Conservation (phyloP, 2,888 invertebrate genomes). For the Tupiocoris notatus region DNA sequence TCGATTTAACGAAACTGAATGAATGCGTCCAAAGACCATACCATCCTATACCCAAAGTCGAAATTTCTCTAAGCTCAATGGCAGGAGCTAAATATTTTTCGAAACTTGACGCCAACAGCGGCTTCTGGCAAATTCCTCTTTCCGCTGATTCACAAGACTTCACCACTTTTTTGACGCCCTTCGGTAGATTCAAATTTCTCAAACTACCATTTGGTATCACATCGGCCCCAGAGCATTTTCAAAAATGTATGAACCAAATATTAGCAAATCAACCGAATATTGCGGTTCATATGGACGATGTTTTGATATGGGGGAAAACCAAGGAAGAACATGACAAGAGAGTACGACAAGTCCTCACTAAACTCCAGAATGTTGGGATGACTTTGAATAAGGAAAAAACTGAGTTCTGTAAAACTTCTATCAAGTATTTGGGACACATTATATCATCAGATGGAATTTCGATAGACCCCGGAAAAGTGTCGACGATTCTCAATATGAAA, state of each 20-base stretch:
- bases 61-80: constrained; percentile 13
- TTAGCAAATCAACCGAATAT: constrained; percentile 43
- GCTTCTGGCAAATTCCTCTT: constrained; percentile 42
- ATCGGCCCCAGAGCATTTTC: constrained; percentile 48
- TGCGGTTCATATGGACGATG: constrained; percentile 49
- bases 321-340: constrained; percentile 47
- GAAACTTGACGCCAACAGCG: constrained; percentile 33
- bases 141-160: constrained; percentile 46
- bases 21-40: constrained; percentile 21
- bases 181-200: background rate
- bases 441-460: background rate
- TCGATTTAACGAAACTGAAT: constrained; percentile 30
- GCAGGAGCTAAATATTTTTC: constrained; percentile 25
- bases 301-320: constrained; percentile 47
- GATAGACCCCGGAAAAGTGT: background rate
- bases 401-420: background rate
- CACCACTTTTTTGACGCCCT: constrained; percentile 23
- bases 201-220: constrained; percentile 44
- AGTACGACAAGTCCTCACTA: constrained; percentile 19
- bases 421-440: background rate
- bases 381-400: constrained; percentile 49
- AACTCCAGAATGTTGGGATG: constrained; percentile 33
- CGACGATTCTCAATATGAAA: background rate
- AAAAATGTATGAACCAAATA: constrained; percentile 43
- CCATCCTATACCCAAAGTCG: constrained; percentile 18